Percentiles rank a stretch among this genome's conserved stretches.
Evolutionary conservation across 1,140 invertebrate genomes (phyloP).

Genomic region (Sinella curviseta): DNA sequence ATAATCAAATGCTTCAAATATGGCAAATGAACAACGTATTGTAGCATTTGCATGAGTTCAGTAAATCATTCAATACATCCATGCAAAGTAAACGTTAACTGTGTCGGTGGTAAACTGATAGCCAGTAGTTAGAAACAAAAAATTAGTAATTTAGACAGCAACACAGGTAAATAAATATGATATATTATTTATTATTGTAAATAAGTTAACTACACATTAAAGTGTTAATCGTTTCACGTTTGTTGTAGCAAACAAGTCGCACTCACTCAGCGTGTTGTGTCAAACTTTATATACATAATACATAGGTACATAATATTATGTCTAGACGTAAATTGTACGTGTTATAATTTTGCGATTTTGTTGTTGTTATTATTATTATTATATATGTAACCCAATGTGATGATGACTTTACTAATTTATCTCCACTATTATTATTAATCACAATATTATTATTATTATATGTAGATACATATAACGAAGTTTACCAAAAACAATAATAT

Average conservation of each 20-base stretch:
- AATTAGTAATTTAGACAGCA: not conserved
- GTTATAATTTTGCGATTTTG: not conserved
- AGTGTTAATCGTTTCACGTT: too few relatives aligned
- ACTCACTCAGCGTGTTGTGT: constrained; percentile 12
- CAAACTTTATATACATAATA: too few relatives aligned
- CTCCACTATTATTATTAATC: not conserved
- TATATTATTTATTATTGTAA: too few relatives aligned
- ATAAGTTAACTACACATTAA: too few relatives aligned
- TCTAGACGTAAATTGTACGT: too few relatives aligned
- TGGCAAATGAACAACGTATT: not conserved
- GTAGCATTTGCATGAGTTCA: not conserved
- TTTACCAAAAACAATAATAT: constrained; percentile 5
- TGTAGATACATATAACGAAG: not conserved
- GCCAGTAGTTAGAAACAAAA: not conserved
- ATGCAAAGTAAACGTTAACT: not conserved
- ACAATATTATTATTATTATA: not conserved
- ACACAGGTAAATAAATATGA: not conserved
- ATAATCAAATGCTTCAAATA: too few relatives aligned
- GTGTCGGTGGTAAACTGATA: not conserved
- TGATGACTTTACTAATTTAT: constrained; percentile 11
- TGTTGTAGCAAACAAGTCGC: not conserved
- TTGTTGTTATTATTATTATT: not conserved
- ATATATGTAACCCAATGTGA: constrained; percentile 20
- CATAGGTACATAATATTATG: too few relatives aligned
- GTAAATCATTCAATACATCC: too few relatives aligned